These are phyloP conservation scores for Brienomyrus longianalis DNA, from an alignment of 2,113 vertebrate genomes.

Conservation along the genomic window DNA sequence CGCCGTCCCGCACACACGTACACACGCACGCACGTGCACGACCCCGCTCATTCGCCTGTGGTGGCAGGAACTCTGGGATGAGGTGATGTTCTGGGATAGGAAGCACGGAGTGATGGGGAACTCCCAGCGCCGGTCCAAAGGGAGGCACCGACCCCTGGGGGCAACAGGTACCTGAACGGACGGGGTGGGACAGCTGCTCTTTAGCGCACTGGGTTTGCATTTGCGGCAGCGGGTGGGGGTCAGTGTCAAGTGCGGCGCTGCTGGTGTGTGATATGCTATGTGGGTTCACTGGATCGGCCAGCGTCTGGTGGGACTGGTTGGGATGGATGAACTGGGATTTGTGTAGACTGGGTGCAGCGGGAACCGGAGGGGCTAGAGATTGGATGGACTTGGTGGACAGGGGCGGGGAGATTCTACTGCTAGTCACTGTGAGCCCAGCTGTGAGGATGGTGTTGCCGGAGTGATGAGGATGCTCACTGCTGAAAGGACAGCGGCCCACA, in stretches of 20 bases:
- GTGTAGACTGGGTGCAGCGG: background rate
- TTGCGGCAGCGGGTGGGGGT: background rate
- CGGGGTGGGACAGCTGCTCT: background rate
- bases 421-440: background rate
- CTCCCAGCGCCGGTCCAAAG: slow-evolving; percentile 65
- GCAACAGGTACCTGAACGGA: slow-evolving; percentile 58
- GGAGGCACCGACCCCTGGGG: slow-evolving; percentile 63
- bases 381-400: background rate
- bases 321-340: background rate
- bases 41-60: slow-evolving; percentile 2
- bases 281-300: background rate
- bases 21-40: slow-evolving; percentile 17
- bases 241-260: background rate
- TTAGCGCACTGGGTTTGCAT: background rate
- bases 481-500: background rate
- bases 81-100: slow-evolving; percentile 72
- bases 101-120: slow-evolving; percentile 62
- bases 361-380: background rate
- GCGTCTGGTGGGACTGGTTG: background rate
- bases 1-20: background rate
- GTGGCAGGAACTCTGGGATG: slow-evolving; percentile 46
- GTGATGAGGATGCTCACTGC: background rate
- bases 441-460: background rate
- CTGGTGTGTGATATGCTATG: background rate
- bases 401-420: background rate